A percentile compares a stretch with the other conserved stretches of the same genome.
phyloP scores from a whole-genome alignment of 2,113 vertebrate species.

The Anser cygnoides region DNA sequence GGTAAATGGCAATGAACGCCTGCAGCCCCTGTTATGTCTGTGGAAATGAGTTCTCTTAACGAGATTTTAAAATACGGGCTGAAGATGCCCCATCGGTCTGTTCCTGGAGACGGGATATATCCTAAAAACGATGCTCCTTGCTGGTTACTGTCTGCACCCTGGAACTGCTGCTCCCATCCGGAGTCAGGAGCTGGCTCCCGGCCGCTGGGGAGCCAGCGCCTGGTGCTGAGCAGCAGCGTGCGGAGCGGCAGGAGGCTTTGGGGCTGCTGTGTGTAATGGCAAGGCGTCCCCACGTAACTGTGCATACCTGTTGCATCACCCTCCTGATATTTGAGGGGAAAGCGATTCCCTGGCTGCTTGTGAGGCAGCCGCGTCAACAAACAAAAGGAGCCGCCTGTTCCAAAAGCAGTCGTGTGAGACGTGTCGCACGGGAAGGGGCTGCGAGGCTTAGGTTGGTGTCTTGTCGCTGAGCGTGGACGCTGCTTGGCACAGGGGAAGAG shows the following conservation, averaged over 20 bases:
- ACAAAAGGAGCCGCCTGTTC: neutral
- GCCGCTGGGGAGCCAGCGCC: too few relatives aligned
- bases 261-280: neutral
- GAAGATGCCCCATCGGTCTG: neutral
- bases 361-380: neutral
- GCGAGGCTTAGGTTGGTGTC: neutral
- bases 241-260: neutral
- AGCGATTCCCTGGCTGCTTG: neutral
- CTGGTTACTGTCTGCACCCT: neutral
- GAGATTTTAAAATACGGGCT: neutral
- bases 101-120: neutral
- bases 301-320: neutral
- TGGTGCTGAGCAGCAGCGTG: neutral
- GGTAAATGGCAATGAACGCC: neutral
- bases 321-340: neutral
- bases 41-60: neutral
- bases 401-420: neutral
- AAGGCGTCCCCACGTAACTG: neutral
- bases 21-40: neutral
- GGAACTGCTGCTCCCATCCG: neutral
- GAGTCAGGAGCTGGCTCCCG: neutral
- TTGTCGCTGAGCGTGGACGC: fast-evolving
- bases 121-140: neutral
- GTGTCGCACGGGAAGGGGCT: neutral
- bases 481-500: neutral